These are phyloP conservation scores for Oryctolagus cuniculus DNA, from an alignment of 2,113 vertebrate species.

Conservation along the genomic window mOryCun1.1 NC_091432.1:48371501-48372000, in stretches of 20 bases:
- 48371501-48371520: no score
- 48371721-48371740: no score
- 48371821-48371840: not conserved
- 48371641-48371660: no score
- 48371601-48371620: no score
- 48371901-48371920: not conserved
- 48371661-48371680: no score
- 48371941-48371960: not conserved
- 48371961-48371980: not conserved
- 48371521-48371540: no score
- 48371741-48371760: not conserved
- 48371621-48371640: no score
- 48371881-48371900: not conserved
- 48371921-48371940: not conserved
- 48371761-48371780: not conserved
- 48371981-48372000: not conserved
- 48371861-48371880: slow-evolving; percentile 24
- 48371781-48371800: not conserved
- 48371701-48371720: no score
- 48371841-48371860: not conserved
- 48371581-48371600: no score
- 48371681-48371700: no score
- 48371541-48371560: no score
- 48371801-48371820: not conserved
- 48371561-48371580: no score